These are phyloP conservation scores for Cuniculus paca DNA, from an alignment of 2,797 vertebrate genomes.

Conservation along the genomic window DNA sequence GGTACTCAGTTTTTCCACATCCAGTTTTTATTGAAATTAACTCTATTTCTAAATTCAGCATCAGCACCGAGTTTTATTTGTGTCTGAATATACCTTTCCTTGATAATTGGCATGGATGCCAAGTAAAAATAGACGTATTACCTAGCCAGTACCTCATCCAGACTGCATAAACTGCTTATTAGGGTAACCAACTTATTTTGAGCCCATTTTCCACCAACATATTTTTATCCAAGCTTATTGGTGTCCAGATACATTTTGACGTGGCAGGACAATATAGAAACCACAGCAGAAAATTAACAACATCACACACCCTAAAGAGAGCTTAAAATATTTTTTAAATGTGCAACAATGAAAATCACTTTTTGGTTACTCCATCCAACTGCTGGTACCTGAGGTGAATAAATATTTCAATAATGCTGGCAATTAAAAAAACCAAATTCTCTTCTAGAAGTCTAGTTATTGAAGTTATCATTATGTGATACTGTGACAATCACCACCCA, in stretches of 20 bases:
- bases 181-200: conserved; percentile 76
- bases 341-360: conserved; percentile 46
- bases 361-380: conserved; percentile 48
- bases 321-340: conserved; percentile 64
- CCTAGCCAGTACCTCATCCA: conserved; percentile 72
- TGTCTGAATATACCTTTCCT: conserved; percentile 83
- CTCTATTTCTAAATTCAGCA: conserved; percentile 80
- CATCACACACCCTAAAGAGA: conserved; percentile 19
- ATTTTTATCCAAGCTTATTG: conserved; percentile 79
- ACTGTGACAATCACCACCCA: background rate
- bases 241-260: conserved; percentile 74
- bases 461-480: background rate
- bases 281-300: conserved; percentile 72
- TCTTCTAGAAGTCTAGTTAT: background rate
- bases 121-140: conserved; percentile 83
- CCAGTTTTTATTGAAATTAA: conserved; percentile 82
- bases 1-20: conserved; percentile 80
- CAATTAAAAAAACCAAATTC: background rate
- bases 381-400: background rate
- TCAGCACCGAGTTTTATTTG: conserved; percentile 78
- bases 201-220: conserved; percentile 78
- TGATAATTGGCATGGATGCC: conserved; percentile 84
- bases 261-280: conserved; percentile 75
- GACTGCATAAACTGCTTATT: conserved; percentile 82
- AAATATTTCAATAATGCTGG: conserved; percentile 36